Conservation (phyloP, 2,888 invertebrate species). For the Strigamia maritima region DNA sequence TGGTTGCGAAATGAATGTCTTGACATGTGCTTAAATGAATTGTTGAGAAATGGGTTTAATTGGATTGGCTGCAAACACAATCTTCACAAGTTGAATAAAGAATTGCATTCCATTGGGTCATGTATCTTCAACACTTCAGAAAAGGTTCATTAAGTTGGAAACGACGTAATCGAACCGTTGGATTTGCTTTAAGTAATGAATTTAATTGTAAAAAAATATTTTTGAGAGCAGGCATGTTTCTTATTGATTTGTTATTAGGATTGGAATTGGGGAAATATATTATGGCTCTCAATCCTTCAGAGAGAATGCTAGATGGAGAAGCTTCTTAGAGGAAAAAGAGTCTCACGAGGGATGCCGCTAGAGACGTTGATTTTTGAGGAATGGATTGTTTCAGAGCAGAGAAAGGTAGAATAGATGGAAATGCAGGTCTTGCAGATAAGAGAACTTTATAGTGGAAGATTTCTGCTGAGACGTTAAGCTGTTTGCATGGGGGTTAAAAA, state of each 20-base stretch:
- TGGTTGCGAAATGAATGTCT: constrained; percentile 3
- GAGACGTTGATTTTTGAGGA: neutral
- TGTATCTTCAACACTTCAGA: neutral
- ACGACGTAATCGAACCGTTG: neutral
- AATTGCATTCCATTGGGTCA: constrained; percentile 11
- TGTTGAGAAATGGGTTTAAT: neutral
- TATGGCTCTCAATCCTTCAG: neutral
- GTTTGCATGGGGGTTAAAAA: neutral
- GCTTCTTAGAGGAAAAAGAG: neutral
- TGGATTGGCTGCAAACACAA: constrained; percentile 9
- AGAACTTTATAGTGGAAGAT: neutral
- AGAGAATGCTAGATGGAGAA: neutral
- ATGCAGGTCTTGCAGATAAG: neutral
- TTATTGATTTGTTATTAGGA: neutral
- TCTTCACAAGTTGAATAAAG: neutral
- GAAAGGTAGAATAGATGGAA: neutral
- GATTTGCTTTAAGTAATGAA: neutral
- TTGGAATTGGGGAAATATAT: neutral
- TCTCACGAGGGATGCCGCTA: neutral
- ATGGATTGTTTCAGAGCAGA: neutral
- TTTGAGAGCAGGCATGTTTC: neutral
- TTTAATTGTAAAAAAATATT: neutral
- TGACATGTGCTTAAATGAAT: constrained; percentile 15
- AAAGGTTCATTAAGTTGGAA: constrained; percentile 1
- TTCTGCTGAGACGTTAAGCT: neutral